Conservation (phyloP, 2,888 invertebrate species). For the Eristalinus aeneus region DNA sequence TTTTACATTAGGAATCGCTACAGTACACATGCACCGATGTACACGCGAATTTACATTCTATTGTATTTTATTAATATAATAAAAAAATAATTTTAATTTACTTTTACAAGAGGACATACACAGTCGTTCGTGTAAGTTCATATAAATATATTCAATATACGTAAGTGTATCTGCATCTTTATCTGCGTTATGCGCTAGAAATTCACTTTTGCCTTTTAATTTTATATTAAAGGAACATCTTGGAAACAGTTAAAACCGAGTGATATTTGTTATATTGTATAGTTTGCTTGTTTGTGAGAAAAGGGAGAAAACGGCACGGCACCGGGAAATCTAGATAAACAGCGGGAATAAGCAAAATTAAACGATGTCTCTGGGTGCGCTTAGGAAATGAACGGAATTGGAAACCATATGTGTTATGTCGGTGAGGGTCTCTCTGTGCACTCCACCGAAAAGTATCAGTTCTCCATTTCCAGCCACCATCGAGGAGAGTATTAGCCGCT, state of each 20-base stretch:
- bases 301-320: too few species aligned
- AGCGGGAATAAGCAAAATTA: constrained; percentile 75
- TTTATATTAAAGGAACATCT: constrained; percentile 53
- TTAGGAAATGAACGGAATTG: constrained; percentile 89
- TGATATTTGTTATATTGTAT: not conserved
- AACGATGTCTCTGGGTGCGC: constrained; percentile 87
- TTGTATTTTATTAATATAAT: constrained; percentile 64
- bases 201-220: constrained; percentile 50
- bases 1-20: constrained; percentile 60
- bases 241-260: constrained; percentile 23
- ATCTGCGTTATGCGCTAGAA: constrained; percentile 38
- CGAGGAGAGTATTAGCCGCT: constrained; percentile 94
- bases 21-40: constrained; percentile 25
- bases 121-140: constrained; percentile 7
- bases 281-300: not conserved
- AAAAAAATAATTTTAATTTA: constrained; percentile 56
- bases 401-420: constrained; percentile 86
- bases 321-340: too few species aligned
- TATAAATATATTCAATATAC: constrained; percentile 12
- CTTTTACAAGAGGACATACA: constrained; percentile 29
- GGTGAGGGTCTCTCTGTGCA: constrained; percentile 89
- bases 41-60: constrained; percentile 33
- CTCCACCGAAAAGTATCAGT: constrained; percentile 97
- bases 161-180: constrained; percentile 18
- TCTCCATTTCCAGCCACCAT: constrained; percentile 95